Base-by-base conservation (phyloP, 2,888 invertebrate species). In the Apeira syringaria region DNA sequence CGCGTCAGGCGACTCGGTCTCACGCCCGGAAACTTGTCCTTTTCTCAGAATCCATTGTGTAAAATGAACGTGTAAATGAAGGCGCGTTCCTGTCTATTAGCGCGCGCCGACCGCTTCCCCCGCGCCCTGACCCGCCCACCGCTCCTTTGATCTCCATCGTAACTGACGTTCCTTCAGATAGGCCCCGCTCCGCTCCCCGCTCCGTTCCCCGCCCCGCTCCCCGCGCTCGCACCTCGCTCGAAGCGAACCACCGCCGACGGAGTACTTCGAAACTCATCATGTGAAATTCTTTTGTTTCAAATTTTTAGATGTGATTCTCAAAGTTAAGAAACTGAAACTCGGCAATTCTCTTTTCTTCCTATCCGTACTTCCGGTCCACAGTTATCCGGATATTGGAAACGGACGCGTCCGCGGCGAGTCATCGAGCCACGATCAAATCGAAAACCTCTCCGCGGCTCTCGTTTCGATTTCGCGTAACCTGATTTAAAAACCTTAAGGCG, bases 81-180 rank as follows among this genome's bases (percentile, higher is more conserved):
- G 28, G 36, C 5, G 7, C 12, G 29, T 10, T 30, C 32, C 25
- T 22, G 39, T 39, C 33, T 41, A 29, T 34, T 29, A 34, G 24
- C 24, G 35, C 17, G 13, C 35, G 18, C 40, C 27, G 31, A 44
- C 39, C 51, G 44, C 25, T 28, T 11, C 27, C 47, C 20, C 40
- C 25, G 34, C 31, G 28, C 47, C 46, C 40, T 28, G 32, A 34
- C 29, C 47, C 46, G 51, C 50, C 53, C 52, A 46, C 36, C 39
- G 46, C 55, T 59, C 60, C 51, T 67, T 68, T 66, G 61, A 67
- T 67, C 61, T 64, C 40, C 50, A 39, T 56, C 54, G 56, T 51
- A 42, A 58, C 54, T 53, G 55, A 54, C 52, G 55, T 59, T 56
- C 55, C 50, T 55, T 53, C 50, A 44, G 43, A 52, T 38, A 40